Base-by-base conservation (phyloP, 2,797 vertebrate genomes). In the Lagocephalus sceleratus region DNA sequence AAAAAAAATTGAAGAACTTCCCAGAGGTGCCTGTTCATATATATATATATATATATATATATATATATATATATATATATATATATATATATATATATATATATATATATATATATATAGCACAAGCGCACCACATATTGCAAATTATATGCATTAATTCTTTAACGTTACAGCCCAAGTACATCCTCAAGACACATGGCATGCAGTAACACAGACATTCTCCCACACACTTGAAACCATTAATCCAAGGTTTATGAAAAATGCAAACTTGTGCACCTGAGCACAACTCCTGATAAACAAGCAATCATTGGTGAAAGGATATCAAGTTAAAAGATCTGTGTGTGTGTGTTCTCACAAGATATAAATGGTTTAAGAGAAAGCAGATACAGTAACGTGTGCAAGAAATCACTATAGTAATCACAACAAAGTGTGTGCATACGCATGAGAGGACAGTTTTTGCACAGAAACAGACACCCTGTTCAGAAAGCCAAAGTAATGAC, bases 161-260 rank as follows among this genome's bases (percentile, higher is more conserved):
- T 76, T 83, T 20, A 77, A 72, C 71, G 66, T 77, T 81, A 57
- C 68, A 79, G 67, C 52, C 35, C 25, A 78, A 69, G 59, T 72
- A 77, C 78, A 73, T 74, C 57, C 66, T 16, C 42, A 61, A 53
- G 44, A 45, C n/a, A 26, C 5, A 11, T 20, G 32, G 10, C 42
- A 15, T 12, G 9, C 20, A 46, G 20, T 20, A 14, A 59, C 20
- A 22, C 32, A 43, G 17, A 17, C 1, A 48, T 56, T 44, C 54
- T 49, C 41, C 40, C 54, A 52, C 57, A 78, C 58, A 67, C 60
- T 64, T 16, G 47, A 69, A 74, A 61, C 67, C 73, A 78, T 80
- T 78, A 85, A 84, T 83, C 76, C 66, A 48, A 11, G 22, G 45
- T 81, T 85, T 78, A 90, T 89, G 79, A 91, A 90, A 90, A 87